Base-by-base conservation (phyloP, 2,888 invertebrate species). In the Limnephilus lunatus region DNA sequence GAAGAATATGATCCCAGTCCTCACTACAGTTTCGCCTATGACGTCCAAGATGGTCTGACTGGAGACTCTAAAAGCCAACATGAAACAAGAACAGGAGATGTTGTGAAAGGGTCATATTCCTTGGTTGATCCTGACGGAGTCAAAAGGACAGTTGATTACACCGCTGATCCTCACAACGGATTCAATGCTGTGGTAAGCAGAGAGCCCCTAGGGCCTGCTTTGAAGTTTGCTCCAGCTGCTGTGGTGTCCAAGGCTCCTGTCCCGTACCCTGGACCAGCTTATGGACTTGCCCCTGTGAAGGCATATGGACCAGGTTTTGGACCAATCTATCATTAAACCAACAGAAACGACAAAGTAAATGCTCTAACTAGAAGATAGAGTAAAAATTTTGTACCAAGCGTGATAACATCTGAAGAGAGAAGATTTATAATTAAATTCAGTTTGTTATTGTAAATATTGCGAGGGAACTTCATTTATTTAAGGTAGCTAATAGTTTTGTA, bases 31-130 rank as follows among this genome's bases (percentile, higher is more conserved):
- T 95, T 94, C 94, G 94, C 94, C 12, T 95, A 95, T 91, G 94
- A 95, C 48, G 94, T 95, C 31, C 94, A 95, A 93, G 95, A 95
- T 91, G 94, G 94, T 91, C 92, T 85, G 92, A 48, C 94, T 95
- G 96, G 96, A 94, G 96, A 96, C 94, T 96, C 95, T 5, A 96
- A 96, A 95, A 96, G 95, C 94, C 96, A 96, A 93, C 96, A 96
- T 91, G 96, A 97, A 94, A 94, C 95, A 83, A 96, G 97, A 25
- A 96, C 96, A 88, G 97, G 97, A 0, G 97, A 97, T 94, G 96
- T 97, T 15, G 97, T 97, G 31, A 97, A 97, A 94, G 97, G 97
- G 11, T 96, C 96, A 92, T 97, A 97, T 95, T 97, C 97, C 3
- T 94, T 97, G 9, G 95, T 96, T 2, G 97, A 97, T 94, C 97